A percentile compares a stretch with the other conserved stretches of the same genome.
Conservation (phyloP, 2,888 invertebrate genomes). For the Phyllotreta cruciferae region DNA sequence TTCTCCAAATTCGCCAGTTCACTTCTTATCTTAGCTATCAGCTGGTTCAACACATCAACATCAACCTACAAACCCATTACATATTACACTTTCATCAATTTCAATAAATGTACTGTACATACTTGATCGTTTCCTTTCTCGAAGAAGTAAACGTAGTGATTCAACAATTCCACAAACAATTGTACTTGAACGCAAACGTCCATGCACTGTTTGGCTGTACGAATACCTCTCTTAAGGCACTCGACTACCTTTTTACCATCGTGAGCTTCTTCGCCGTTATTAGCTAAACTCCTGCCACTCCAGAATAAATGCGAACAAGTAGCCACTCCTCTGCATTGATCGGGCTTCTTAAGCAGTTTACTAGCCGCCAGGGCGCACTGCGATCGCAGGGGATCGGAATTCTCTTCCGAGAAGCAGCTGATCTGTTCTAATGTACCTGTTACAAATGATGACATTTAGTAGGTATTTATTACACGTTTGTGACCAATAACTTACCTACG, state of each 20-base stretch:
- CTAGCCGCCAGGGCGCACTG: constrained; percentile 96
- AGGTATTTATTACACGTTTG: too few species aligned
- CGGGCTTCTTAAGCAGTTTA: constrained; percentile 92
- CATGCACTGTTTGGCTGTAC: constrained; percentile 97
- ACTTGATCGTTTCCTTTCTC: constrained; percentile 74
- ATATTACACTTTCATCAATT: too few species aligned
- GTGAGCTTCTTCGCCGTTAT: constrained; percentile 69
- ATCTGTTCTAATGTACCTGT: constrained; percentile 88
- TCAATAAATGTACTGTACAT: too few species aligned
- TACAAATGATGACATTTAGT: neutral
- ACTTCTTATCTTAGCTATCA: constrained; percentile 88
- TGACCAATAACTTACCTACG: constrained; percentile 64
- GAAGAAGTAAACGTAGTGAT: constrained; percentile 91
- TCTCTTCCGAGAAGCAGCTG: constrained; percentile 94
- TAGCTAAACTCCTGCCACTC: constrained; percentile 76
- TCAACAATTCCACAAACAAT: constrained; percentile 91
- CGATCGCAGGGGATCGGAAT: constrained; percentile 94
- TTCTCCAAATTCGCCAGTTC: constrained; percentile 93
- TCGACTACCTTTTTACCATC: constrained; percentile 93
- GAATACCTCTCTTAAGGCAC: constrained; percentile 95
- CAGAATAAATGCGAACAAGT: constrained; percentile 96
- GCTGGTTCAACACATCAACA: constrained; percentile 65
- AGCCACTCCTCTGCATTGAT: constrained; percentile 95
- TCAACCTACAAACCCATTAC: too few species aligned
- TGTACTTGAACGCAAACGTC: constrained; percentile 93